Evolutionary conservation across 2,888 invertebrate genomes (phyloP).

Genomic region (Cephus spinipes): DNA sequence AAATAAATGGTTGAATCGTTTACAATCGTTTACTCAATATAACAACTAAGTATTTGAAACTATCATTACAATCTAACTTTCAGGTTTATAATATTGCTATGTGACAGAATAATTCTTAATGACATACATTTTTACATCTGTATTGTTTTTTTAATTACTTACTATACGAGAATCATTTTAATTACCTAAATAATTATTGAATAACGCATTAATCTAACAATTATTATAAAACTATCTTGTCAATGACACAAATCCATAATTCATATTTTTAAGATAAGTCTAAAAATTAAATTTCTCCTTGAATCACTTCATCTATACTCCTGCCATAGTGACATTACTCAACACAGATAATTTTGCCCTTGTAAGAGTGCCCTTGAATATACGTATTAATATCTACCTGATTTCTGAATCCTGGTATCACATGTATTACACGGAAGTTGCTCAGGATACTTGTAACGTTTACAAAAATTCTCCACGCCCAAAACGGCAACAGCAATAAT

Average conservation of each 20-base stretch:
- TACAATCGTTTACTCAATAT: too few relatives aligned
- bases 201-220: not conserved
- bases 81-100: not conserved
- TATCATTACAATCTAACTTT: not conserved
- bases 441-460: not conserved
- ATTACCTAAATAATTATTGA: not conserved
- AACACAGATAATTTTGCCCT: too few relatives aligned
- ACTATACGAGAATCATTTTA: not conserved
- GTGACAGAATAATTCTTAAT: not conserved
- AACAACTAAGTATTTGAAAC: not conserved
- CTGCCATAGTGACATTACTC: too few relatives aligned
- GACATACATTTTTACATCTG: not conserved
- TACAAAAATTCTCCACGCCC: constrained; percentile 32
- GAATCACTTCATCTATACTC: too few relatives aligned
- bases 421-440: not conserved
- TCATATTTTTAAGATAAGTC: not conserved
- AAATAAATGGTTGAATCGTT: not conserved
- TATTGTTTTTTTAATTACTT: not conserved
- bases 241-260: not conserved
- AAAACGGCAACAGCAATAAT: constrained; percentile 35
- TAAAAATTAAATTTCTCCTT: not conserved
- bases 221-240: not conserved
- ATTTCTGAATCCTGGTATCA: not conserved
- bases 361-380: not conserved
- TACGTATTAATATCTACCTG: too few relatives aligned